A percentile compares a stretch with the other conserved stretches of the same genome.
Conservation (phyloP, 1,140 invertebrate species). For the Gryllus bimaculatus region DNA sequence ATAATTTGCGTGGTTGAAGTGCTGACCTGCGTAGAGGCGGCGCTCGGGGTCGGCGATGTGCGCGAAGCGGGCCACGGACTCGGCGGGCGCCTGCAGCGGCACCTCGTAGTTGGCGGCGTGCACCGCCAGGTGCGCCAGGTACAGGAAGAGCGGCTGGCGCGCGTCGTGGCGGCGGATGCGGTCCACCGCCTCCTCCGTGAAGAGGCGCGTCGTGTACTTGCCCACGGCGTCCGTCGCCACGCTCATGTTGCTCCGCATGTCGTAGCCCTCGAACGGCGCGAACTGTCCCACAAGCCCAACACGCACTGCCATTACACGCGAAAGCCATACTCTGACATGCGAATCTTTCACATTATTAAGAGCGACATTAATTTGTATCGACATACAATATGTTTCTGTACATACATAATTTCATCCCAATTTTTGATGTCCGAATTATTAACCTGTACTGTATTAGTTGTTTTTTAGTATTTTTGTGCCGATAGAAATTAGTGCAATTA, state of each 20-base stretch:
- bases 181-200: constrained; percentile 61
- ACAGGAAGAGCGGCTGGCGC: constrained; percentile 35
- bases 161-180: constrained; percentile 43
- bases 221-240: constrained; percentile 26
- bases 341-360: too few species aligned
- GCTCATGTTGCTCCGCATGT: constrained; percentile 40
- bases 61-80: constrained; percentile 36
- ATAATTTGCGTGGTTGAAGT: too few species aligned
- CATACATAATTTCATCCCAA: too few species aligned
- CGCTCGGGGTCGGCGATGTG: constrained; percentile 37
- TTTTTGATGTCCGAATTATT: too few species aligned
- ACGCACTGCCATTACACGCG: too few species aligned
- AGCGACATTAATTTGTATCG: too few species aligned
- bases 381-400: too few species aligned
- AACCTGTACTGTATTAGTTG: too few species aligned
- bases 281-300: neutral
- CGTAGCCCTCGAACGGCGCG: constrained; percentile 31
- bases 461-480: too few species aligned
- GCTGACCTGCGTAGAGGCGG: constrained; percentile 34
- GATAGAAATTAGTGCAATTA: too few species aligned
- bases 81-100: constrained; percentile 39
- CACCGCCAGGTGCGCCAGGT: constrained; percentile 37
- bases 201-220: constrained; percentile 74
- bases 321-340: too few species aligned
- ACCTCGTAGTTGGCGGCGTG: constrained; percentile 33